These are phyloP conservation scores for Drosophila seguyi DNA, from an alignment of 1,140 invertebrate species.

Conservation along the genomic window DNA sequence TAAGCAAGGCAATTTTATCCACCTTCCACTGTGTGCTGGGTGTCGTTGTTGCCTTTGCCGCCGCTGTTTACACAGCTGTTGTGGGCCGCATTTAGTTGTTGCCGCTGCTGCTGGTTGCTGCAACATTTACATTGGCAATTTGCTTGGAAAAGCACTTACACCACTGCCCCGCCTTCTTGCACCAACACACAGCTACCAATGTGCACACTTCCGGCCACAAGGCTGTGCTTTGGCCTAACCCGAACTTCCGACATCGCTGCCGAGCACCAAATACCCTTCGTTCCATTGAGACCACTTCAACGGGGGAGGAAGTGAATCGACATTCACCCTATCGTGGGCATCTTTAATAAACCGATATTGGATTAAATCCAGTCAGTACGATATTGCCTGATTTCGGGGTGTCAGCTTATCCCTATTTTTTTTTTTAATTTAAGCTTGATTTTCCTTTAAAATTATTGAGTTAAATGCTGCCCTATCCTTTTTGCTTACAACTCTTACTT, in stretches of 20 bases:
- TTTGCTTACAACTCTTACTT: conserved; percentile 18
- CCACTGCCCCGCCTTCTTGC: conserved; percentile 16
- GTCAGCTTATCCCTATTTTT: no score
- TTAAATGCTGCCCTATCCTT: not conserved
- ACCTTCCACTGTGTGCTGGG: conserved; percentile 5
- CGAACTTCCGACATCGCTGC: conserved; percentile 56
- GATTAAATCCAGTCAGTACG: not conserved
- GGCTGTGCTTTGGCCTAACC: conserved; percentile 49
- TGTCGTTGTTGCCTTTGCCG: conserved; percentile 48
- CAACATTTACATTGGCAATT: conserved; percentile 81
- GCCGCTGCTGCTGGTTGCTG: conserved; percentile 53
- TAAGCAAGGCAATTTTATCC: not conserved
- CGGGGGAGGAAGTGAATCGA: conserved; percentile 10
- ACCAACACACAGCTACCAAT: conserved; percentile 32
- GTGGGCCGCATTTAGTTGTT: conserved; percentile 67
- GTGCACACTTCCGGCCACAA: conserved; percentile 68
- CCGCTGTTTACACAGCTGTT: conserved; percentile 77
- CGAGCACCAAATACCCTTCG: conserved; percentile 26
- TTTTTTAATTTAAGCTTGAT: not conserved
- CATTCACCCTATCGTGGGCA: conserved; percentile 5
- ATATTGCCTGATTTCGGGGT: not conserved
- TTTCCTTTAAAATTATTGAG: not conserved
- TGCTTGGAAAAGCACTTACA: conserved; percentile 71
- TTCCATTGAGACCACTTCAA: not conserved
- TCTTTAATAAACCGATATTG: not conserved